These are phyloP conservation scores for Protobothrops flavoviridis DNA, from an alignment of 2,113 vertebrate species.

Conservation along the genomic window DNA sequence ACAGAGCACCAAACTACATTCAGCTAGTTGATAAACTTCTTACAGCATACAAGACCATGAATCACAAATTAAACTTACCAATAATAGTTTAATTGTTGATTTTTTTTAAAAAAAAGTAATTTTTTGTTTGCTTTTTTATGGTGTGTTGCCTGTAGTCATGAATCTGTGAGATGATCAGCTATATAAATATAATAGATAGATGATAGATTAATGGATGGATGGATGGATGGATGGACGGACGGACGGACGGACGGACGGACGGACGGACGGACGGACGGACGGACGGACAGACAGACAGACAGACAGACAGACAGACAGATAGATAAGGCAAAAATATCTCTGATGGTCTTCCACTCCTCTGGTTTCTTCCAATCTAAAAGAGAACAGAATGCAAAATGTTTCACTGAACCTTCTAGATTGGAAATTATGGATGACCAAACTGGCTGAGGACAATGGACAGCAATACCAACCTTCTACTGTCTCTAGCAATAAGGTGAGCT, in stretches of 20 bases:
- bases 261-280: background rate
- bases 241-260: background rate
- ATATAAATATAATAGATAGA: background rate
- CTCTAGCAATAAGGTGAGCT: background rate
- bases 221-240: background rate
- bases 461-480: background rate
- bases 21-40: background rate
- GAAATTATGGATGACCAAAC: background rate
- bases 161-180: background rate
- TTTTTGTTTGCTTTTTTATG: background rate
- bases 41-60: background rate
- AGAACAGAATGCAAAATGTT: background rate
- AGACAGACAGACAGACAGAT: background rate
- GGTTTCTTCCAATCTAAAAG: background rate
- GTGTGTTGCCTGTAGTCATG: background rate
- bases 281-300: background rate
- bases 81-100: background rate
- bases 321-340: background rate
- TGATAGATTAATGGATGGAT: too few species aligned
- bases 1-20: background rate
- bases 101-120: background rate
- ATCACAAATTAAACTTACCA: background rate
- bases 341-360: background rate
- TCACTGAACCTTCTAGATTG: background rate
- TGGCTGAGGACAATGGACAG: background rate